Percentiles rank a stretch among this genome's conserved stretches.
Conservation (phyloP, 2,797 vertebrate genomes). For the Syndactyla subalaris region DNA sequence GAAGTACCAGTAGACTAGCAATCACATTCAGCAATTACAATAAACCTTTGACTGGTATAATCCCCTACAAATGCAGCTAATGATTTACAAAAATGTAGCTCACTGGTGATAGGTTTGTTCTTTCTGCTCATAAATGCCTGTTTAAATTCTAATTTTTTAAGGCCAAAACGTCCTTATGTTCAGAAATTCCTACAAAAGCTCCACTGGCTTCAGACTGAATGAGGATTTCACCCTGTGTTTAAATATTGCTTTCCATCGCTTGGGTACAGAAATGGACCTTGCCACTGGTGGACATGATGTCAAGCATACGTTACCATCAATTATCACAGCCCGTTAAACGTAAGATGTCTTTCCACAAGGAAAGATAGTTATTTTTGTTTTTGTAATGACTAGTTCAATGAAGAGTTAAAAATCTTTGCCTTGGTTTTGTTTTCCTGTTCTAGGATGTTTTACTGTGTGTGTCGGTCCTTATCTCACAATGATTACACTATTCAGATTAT, state of each 20-base stretch:
- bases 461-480: neutral
- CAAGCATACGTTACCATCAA: neutral
- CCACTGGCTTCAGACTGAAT: neutral
- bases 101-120: neutral
- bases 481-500: neutral
- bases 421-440: neutral
- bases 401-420: neutral
- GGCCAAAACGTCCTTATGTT: neutral
- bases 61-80: neutral
- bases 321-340: neutral
- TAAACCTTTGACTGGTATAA: neutral
- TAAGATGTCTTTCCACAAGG: neutral
- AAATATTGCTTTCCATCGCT: neutral
- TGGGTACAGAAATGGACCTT: neutral
- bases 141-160: neutral
- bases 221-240: neutral
- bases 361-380: neutral
- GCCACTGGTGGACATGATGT: neutral
- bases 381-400: neutral
- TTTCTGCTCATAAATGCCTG: rapidly evolving
- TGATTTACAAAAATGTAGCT: neutral
- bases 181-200: neutral
- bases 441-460: neutral
- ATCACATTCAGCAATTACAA: neutral
- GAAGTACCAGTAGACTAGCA: neutral